These are phyloP conservation scores for Aproaerema taeniolella DNA, from an alignment of 2,888 invertebrate genomes.

Conservation along the genomic window DNA sequence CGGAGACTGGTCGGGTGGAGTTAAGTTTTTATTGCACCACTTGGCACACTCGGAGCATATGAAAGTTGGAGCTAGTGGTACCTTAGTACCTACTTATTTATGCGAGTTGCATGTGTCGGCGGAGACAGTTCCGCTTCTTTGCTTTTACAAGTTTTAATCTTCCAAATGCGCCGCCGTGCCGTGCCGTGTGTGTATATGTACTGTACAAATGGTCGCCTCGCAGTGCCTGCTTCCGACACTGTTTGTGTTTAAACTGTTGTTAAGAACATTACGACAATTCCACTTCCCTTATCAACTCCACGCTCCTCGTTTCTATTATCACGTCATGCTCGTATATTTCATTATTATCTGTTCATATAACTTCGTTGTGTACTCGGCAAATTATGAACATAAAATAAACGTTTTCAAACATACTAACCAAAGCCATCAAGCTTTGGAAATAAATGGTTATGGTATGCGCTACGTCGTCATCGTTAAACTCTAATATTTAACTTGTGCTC, in stretches of 20 bases:
- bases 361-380: too few relatives aligned
- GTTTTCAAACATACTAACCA: constrained; percentile 1
- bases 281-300: neutral
- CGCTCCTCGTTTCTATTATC: too few relatives aligned
- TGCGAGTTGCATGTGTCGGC: constrained; percentile 23
- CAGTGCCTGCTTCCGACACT: constrained; percentile 37
- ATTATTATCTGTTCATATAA: too few relatives aligned
- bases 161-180: constrained; percentile 67
- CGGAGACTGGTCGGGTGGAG: constrained; percentile 2
- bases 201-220: constrained; percentile 48
- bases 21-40: constrained; percentile 19
- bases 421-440: neutral
- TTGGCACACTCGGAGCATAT: constrained; percentile 18
- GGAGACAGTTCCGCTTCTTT: constrained; percentile 43
- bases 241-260: constrained; percentile 37
- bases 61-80: constrained; percentile 18
- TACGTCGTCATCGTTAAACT: constrained; percentile 11
- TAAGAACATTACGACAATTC: constrained; percentile 6
- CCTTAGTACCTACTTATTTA: constrained; percentile 20
- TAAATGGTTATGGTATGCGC: constrained; percentile 2
- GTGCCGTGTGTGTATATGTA: constrained; percentile 47
- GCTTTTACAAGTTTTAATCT: constrained; percentile 72
- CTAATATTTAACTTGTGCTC: constrained; percentile 11
- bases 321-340: too few relatives aligned
- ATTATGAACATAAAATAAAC: too few relatives aligned